A percentile compares a stretch with the other conserved stretches of the same genome.
Evolutionary conservation across 2,113 vertebrate genomes (phyloP).

Genomic region (Scalopus aquaticus): DNA sequence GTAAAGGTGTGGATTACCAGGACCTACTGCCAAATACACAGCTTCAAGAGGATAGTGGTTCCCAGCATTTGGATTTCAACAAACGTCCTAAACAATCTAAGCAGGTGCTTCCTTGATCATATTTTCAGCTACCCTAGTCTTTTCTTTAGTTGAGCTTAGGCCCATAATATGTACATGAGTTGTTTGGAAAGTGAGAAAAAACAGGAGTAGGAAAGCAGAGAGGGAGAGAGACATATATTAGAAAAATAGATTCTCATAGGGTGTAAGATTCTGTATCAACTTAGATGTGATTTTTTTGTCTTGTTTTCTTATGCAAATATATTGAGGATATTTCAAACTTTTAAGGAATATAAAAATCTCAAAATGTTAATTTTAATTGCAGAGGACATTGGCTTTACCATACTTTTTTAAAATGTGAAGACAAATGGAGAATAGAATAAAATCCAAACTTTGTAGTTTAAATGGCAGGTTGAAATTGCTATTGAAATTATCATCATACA

Average conservation of each 20-base stretch:
- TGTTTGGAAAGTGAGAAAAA: not conserved
- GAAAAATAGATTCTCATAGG: not conserved
- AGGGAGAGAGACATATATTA: not conserved
- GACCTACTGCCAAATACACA: not conserved
- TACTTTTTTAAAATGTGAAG: slow-evolving; percentile 33
- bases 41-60: not conserved
- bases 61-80: not conserved
- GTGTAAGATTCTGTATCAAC: not conserved
- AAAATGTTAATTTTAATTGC: slow-evolving; percentile 22
- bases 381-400: not conserved
- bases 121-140: not conserved
- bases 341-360: not conserved
- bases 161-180: not conserved
- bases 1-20: not conserved
- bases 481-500: slow-evolving; percentile 9
- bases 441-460: slow-evolving; percentile 10
- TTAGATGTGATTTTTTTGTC: slow-evolving; percentile 15
- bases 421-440: not conserved
- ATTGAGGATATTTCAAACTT: not conserved
- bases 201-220: no score
- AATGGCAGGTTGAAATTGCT: not conserved
- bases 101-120: not conserved
- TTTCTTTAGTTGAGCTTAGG: not conserved
- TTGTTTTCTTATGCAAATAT: not conserved
- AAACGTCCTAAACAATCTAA: not conserved